A percentile compares a stretch with the other conserved stretches of the same genome.
These are phyloP conservation scores for Bicyclus anynana DNA, from an alignment of 1,140 invertebrate genomes.

Conservation along the genomic window DNA sequence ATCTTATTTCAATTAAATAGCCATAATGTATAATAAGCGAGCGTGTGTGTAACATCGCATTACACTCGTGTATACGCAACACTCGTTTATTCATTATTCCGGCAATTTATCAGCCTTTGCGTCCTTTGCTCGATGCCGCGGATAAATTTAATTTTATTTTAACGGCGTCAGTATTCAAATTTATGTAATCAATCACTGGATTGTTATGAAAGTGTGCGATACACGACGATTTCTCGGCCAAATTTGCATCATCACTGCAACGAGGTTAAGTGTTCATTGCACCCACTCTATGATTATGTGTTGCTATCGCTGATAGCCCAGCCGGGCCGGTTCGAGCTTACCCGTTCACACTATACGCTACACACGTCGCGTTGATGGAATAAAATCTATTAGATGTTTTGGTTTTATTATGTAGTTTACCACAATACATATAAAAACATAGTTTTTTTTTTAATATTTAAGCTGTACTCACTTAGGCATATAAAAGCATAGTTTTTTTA, in stretches of 20 bases:
- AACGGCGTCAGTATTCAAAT: constrained; percentile 71
- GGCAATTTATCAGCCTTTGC: constrained; percentile 67
- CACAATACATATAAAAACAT: too few relatives aligned
- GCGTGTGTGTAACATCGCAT: constrained; percentile 23
- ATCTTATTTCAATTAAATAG: constrained; percentile 22
- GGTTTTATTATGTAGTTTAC: too few relatives aligned
- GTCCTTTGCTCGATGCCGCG: constrained; percentile 68
- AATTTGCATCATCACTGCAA: constrained; percentile 68
- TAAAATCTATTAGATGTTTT: too few relatives aligned
- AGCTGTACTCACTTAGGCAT: too few relatives aligned
- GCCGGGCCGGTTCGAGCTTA: not conserved
- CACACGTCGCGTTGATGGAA: not conserved
- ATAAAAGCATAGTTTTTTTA: too few relatives aligned
- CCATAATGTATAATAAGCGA: constrained; percentile 28
- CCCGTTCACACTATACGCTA: not conserved
- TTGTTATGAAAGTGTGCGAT: constrained; percentile 74
- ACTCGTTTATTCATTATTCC: constrained; percentile 64
- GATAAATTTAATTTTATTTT: constrained; percentile 71
- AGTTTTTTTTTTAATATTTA: too few relatives aligned
- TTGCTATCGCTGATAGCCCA: not conserved
- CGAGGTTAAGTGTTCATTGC: constrained; percentile 47
- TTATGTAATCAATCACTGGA: constrained; percentile 73
- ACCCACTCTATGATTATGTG: constrained; percentile 34
- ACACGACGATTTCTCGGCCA: constrained; percentile 66
- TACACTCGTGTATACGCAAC: constrained; percentile 28